Evolutionary conservation across 2,113 vertebrate species (phyloP).

Genomic region (Chaetura pelagica): DNA sequence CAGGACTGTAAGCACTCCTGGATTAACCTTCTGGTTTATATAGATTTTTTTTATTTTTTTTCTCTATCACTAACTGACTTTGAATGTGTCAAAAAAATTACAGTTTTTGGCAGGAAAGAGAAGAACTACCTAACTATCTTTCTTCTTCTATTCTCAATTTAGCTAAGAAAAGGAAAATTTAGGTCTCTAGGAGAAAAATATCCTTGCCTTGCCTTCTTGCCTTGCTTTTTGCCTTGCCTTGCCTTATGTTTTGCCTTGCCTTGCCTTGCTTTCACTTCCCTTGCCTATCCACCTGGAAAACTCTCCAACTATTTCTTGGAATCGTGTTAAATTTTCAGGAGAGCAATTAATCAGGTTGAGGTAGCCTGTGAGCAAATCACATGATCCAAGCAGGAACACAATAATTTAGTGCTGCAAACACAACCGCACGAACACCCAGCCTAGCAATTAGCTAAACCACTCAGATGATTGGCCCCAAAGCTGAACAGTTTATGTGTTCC

Average conservation of each 20-base stretch:
- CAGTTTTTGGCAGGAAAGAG: not conserved
- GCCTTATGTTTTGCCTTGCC: not conserved
- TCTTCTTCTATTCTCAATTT: too few species aligned
- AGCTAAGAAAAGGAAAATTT: too few species aligned
- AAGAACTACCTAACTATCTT: not conserved
- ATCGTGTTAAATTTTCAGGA: not conserved
- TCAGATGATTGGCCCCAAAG: not conserved
- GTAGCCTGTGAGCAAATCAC: not conserved
- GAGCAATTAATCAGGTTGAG: not conserved
- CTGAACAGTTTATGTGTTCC: not conserved
- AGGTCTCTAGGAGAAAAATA: too few species aligned
- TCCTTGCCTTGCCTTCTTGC: not conserved
- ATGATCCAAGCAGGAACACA: not conserved
- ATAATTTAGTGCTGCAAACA: not conserved
- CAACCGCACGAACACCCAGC: not conserved
- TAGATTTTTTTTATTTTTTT: not conserved
- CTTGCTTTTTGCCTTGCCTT: not conserved
- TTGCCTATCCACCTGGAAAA: not conserved
- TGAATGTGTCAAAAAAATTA: not conserved
- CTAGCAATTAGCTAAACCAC: not conserved
- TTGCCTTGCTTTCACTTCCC: not conserved
- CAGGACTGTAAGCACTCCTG: not conserved
- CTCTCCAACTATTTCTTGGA: not conserved
- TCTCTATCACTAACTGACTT: not conserved
- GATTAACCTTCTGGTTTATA: not conserved